phyloP scores from a whole-genome alignment of 2,888 invertebrate species.

The Lamellibrachia satsuma region DNA sequence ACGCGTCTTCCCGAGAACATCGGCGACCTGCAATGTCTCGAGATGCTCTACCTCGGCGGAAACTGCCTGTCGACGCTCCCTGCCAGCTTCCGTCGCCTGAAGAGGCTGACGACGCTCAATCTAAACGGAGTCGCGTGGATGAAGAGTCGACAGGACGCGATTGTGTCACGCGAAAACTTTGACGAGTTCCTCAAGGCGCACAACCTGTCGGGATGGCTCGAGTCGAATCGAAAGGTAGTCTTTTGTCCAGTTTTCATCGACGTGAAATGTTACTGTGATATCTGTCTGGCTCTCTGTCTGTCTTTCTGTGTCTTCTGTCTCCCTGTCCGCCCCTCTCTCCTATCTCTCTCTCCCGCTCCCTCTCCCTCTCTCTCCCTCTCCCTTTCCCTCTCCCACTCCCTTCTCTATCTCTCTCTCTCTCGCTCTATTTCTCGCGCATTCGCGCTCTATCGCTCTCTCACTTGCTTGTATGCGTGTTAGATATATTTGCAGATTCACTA shows the following conservation, averaged over 20 bases:
- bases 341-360: too few relatives aligned
- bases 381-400: too few relatives aligned
- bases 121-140: conserved; percentile 55
- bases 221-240: neutral
- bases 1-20: conserved; percentile 46
- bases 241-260: neutral
- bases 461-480: too few relatives aligned
- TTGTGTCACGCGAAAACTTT: neutral
- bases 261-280: neutral
- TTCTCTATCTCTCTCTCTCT: too few relatives aligned
- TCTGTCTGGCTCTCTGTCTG: neutral
- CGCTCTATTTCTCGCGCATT: too few relatives aligned
- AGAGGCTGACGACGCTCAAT: conserved; percentile 46
- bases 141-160: conserved; percentile 18
- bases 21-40: conserved; percentile 47
- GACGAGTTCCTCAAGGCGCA: neutral
- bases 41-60: conserved; percentile 37
- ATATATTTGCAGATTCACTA: too few relatives aligned
- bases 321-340: too few relatives aligned
- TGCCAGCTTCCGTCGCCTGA: conserved; percentile 43
- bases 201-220: neutral
- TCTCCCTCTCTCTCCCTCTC: too few relatives aligned
- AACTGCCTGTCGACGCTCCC: conserved; percentile 30
- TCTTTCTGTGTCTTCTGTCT: too few relatives aligned
- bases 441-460: too few relatives aligned